phyloP scores from a whole-genome alignment of 2,797 vertebrate genomes.

The Ambastaia sidthimunki region DNA sequence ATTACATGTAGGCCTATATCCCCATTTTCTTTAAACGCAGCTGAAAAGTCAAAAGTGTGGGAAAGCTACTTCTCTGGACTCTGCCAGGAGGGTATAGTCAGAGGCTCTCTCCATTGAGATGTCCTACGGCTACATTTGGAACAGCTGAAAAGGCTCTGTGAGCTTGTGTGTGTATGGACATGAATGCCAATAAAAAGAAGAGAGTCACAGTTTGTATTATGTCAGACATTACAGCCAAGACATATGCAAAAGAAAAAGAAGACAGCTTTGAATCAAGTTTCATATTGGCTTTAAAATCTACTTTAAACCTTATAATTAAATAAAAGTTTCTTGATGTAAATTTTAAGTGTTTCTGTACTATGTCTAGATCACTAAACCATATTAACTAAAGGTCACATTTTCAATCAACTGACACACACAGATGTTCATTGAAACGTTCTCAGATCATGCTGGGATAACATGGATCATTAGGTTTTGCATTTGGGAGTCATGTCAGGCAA shows the following conservation, averaged over 20 bases:
- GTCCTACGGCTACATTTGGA: slow-evolving; percentile 15
- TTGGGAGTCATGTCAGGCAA: too few species aligned
- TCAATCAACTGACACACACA: too few species aligned
- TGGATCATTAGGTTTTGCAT: too few species aligned
- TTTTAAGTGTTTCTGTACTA: background rate
- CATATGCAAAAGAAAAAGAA: background rate
- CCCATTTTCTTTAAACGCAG: background rate
- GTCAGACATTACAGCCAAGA: background rate
- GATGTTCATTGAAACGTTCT: too few species aligned
- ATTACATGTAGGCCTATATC: background rate
- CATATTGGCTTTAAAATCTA: background rate
- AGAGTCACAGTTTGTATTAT: slow-evolving; percentile 13
- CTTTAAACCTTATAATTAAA: background rate
- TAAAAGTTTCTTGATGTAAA: background rate
- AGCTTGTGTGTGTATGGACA: slow-evolving; percentile 58
- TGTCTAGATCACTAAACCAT: too few species aligned
- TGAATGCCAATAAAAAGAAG: slow-evolving; percentile 46
- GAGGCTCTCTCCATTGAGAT: slow-evolving; percentile 16
- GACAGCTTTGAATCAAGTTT: background rate
- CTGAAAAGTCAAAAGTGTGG: slow-evolving; percentile 12
- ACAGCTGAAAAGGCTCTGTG: slow-evolving; percentile 42
- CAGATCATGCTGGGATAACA: too few species aligned
- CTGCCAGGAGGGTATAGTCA: slow-evolving; percentile 13
- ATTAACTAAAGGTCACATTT: too few species aligned
- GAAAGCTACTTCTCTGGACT: slow-evolving; percentile 9